Base-by-base conservation (phyloP, 2,113 vertebrate genomes). In the Eolophus roseicapilla region DNA sequence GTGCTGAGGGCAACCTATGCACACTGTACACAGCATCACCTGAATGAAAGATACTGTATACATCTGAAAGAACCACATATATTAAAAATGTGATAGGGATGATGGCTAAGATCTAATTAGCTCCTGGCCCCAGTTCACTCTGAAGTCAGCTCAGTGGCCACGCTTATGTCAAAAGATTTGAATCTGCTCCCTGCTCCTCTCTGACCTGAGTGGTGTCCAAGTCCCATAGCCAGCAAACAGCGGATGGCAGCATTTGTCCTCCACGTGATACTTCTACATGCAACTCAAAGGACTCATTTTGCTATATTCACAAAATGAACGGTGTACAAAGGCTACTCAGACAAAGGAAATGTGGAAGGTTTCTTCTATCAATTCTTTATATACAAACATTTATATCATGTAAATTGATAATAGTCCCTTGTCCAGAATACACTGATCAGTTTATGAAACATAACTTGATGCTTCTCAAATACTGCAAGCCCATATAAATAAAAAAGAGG, bases 1-100 rank as follows among this genome's bases (percentile, higher is more conserved):
- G 5, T 86, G 44, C 41, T 53, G 31, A 76, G 44, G 14, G 16
- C 23, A 69, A 44, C 59, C 33, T 41, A 3, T 1, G 3, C 5
- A 1, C 0, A 0, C 12, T 53, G 14, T 9, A 73, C 7, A 16
- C 20, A 43, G n/a, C 11, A 84, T 28, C 27, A 76, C 24, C 11
- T 37, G 35, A 64, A 44, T 28, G 52, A 91, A 82, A 52, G 39
- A 7, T 16, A 24, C 7, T 63, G 13, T 5, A 17, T 33, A 28
- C 2, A 7, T 31, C 21, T 3, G 17, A 71, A 93, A 83, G 3
- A 55, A 11, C 31, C 70, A 59, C 19, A 57, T 4, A 2, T 46
- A 17, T 29, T 41, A 55, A 20, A 92, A 65, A 25, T 4, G 4
- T 31, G 15, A 20, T 12, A 18, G 43, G 11, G 6, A 33, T 86